These are phyloP conservation scores for Acanthiza pusilla DNA, from an alignment of 2,797 vertebrate species.

Conservation along the genomic window DNA sequence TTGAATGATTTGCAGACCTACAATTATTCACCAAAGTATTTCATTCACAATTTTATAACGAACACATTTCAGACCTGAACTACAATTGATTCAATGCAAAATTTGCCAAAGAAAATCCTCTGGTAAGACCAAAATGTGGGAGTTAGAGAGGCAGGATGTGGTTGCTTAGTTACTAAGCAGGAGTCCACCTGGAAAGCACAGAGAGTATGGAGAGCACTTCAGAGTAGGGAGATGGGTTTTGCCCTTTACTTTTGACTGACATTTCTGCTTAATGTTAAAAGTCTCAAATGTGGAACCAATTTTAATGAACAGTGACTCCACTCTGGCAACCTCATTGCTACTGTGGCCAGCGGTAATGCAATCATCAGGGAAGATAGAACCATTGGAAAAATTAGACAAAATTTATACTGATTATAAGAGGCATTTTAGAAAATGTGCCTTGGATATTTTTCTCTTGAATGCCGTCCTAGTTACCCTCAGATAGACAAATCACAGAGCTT, in stretches of 20 bases:
- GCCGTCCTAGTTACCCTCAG: background rate
- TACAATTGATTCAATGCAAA: background rate
- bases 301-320: background rate
- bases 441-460: background rate
- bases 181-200: background rate
- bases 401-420: background rate
- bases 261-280: background rate
- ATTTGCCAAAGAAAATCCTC: background rate
- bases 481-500: background rate
- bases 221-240: background rate
- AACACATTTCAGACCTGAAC: background rate
- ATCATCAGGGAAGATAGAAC: background rate
- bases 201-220: background rate
- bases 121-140: background rate
- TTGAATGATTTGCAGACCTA: background rate
- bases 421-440: background rate
- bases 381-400: background rate
- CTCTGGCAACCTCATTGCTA: background rate
- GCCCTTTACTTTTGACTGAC: background rate
- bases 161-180: conserved; percentile 33
- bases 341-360: background rate
- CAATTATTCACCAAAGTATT: background rate
- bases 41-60: background rate
- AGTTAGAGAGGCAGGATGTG: background rate
- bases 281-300: background rate